Conservation (phyloP, 2,113 vertebrate genomes). For the Dipodomys stephensi region DNA sequence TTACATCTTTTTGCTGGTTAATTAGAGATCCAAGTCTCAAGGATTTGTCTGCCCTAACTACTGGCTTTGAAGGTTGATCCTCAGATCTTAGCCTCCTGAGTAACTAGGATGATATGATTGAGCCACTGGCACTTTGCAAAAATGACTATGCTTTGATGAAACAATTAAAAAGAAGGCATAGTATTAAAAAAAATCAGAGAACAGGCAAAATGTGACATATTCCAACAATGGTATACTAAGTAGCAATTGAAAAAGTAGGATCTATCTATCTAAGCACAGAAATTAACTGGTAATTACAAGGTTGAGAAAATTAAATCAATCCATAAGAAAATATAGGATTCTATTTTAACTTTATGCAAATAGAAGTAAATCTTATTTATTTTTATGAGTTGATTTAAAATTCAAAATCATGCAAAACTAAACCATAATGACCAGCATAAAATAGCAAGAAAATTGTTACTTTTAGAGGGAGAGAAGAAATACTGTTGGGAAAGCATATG, state of each 20-base stretch:
- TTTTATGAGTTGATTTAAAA: too few relatives aligned
- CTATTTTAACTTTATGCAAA: background rate
- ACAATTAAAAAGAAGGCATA: too few relatives aligned
- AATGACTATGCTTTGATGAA: too few relatives aligned
- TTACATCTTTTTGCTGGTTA: too few relatives aligned
- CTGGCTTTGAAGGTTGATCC: too few relatives aligned
- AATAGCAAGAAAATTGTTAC: background rate
- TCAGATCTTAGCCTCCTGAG: too few relatives aligned
- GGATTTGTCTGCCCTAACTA: too few relatives aligned
- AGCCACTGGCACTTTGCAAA: too few relatives aligned
- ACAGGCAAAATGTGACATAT: background rate
- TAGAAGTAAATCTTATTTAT: too few relatives aligned
- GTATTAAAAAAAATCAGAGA: background rate
- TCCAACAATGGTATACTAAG: background rate
- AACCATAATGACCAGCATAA: background rate
- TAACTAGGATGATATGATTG: too few relatives aligned
- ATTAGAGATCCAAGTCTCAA: too few relatives aligned
- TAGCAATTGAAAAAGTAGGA: background rate
- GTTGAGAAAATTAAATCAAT: background rate
- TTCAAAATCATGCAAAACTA: conserved; percentile 1
- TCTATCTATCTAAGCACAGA: background rate
- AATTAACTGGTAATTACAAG: background rate
- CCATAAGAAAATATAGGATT: background rate
- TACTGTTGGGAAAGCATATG: background rate
- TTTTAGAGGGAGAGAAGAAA: background rate